Evolutionary conservation across 2,888 invertebrate genomes (phyloP).

Genomic region (Sinohyriopsis cumingii): DNA sequence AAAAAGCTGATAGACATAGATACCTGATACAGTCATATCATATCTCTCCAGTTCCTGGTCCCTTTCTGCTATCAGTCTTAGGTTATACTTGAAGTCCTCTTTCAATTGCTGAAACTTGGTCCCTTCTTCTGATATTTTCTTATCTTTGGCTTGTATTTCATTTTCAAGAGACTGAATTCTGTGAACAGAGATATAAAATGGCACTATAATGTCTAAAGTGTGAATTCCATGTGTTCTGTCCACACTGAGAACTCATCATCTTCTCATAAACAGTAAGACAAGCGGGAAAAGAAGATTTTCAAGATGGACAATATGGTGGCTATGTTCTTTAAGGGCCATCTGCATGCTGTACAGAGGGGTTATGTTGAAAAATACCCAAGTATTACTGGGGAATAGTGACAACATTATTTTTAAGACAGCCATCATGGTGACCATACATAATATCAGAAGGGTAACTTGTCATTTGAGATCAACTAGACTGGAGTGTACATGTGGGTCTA

Average conservation of each 20-base stretch:
- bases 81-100: slow-evolving; percentile 71
- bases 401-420: no score
- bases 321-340: no score
- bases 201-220: background rate
- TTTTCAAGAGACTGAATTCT: slow-evolving; percentile 60
- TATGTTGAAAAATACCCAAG: no score
- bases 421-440: no score
- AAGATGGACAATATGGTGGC: no score
- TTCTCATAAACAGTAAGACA: background rate
- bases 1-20: background rate
- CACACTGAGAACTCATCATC: no score
- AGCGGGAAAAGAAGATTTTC: background rate
- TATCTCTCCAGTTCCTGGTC: slow-evolving; percentile 68
- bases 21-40: slow-evolving; percentile 62
- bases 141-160: slow-evolving; percentile 56
- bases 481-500: no score
- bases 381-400: no score
- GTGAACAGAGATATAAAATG: slow-evolving; percentile 11
- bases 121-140: slow-evolving; percentile 51
- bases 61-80: slow-evolving; percentile 67
- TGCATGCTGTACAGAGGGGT: no score
- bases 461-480: no score
- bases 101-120: slow-evolving; percentile 65
- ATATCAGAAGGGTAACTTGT: no score
- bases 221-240: no score